phyloP scores from a whole-genome alignment of 2,113 vertebrate genomes.

The Gavia stellata region DNA sequence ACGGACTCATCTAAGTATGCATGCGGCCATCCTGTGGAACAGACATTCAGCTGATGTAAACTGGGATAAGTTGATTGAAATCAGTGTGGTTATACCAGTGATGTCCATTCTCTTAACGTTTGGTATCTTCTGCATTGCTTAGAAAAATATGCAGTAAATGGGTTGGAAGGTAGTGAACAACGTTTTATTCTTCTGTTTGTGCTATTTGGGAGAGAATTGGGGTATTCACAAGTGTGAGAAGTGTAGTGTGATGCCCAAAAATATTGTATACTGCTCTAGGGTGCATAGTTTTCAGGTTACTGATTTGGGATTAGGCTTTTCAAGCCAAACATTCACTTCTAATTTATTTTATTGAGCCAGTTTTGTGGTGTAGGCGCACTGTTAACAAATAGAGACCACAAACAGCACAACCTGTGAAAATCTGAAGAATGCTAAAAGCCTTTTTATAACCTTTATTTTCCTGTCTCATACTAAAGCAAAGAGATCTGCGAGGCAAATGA shows the following conservation, averaged over 20 bases:
- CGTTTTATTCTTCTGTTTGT: not conserved
- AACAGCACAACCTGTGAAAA: not conserved
- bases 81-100: not conserved
- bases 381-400: not conserved
- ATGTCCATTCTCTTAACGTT: not conserved
- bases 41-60: not conserved
- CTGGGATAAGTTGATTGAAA: not conserved
- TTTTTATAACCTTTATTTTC: constrained; percentile 7
- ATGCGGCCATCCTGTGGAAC: not conserved
- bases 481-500: constrained; percentile 96
- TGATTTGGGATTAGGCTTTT: not conserved
- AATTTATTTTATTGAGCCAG: not conserved
- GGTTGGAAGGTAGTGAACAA: not conserved
- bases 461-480: constrained; percentile 72
- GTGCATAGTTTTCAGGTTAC: not conserved
- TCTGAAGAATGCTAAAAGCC: not conserved
- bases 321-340: not conserved
- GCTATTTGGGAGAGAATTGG: not conserved
- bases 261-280: rapidly evolving
- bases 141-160: not conserved
- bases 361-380: not conserved
- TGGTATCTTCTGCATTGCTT: not conserved
- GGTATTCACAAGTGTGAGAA: not conserved
- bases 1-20: not conserved
- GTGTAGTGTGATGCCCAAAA: not conserved